Evolutionary conservation across 2,797 vertebrate genomes (phyloP), one percentile per base, ranked within the genome.

Genomic region (Mormyrops boulengeri): DNA sequence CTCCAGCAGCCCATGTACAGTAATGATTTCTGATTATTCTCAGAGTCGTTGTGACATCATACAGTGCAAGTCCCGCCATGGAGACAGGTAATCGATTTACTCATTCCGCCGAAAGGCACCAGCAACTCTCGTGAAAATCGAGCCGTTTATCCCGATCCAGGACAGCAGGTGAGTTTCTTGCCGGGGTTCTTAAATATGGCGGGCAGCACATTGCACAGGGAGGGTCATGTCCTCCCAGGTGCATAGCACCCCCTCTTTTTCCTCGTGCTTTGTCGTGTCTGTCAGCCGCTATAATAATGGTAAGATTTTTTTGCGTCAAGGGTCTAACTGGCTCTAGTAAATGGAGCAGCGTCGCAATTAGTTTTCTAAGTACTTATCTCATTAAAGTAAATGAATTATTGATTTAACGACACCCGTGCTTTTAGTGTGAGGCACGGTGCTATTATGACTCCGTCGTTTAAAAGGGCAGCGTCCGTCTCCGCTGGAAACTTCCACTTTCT

Each of bases 311-410:
- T 95, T 96, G 95, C 96, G 96, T 97, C 95, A 96, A 95, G 95
- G 94, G 94, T 94, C 82, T 95, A 94, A 96, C 94, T 93, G 95
- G 96, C 91, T 95, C 95, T 95, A 96, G 96, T 97, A 97, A 97
- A 97, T 97, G 96, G 96, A 97, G 96, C 95, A 94, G 95, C 95
- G 96, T 97, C 73, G 97, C 97, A 97, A 98, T 98, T 97, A 98
- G 97, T 97, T 97, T 97, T 97, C 96, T 94, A 94, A 97, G 96
- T 97, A 97, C 97, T 98, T 98, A 98, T 98, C 97, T 98, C 97
- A 98, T 98, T 98, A 98, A 97, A 98, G 97, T 97, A 97, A 97
- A 98, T 98, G 95, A 98, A 98, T 98, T 98, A 98, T 98, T 98
- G 97, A 98, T 98, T 97, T 97, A 96, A 97, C 93, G 97, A 97